Conservation (phyloP, 2,113 vertebrate species). For the Oriolus oriolus region DNA sequence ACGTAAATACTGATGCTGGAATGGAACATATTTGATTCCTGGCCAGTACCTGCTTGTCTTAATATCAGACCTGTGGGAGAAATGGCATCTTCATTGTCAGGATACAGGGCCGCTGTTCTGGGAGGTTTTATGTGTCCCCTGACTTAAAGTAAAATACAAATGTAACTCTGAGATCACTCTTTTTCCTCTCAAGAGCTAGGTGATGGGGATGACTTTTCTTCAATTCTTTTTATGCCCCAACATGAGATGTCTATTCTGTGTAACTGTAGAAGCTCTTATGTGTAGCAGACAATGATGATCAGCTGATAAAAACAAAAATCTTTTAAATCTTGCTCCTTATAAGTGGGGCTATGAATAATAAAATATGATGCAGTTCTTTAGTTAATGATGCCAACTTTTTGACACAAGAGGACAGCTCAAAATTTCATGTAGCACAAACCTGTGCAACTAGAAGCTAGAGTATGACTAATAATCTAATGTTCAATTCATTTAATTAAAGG, state of each 20-base stretch:
- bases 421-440: not conserved
- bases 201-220: not conserved
- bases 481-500: not conserved
- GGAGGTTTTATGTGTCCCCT: not conserved
- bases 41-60: not conserved
- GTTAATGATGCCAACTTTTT: not conserved
- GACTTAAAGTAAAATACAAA: not conserved
- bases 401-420: not conserved
- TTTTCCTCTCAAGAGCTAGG: not conserved
- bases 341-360: not conserved
- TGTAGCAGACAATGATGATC: not conserved
- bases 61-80: not conserved
- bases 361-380: not conserved
- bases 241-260: not conserved
- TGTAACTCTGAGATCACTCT: not conserved
- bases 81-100: not conserved
- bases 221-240: not conserved
- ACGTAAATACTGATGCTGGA: not conserved
- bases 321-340: not conserved
- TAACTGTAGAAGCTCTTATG: not conserved
- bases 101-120: not conserved
- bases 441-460: not conserved
- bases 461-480: not conserved
- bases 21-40: not conserved
- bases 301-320: not conserved